These are phyloP conservation scores for Picus viridis DNA, from an alignment of 2,797 vertebrate genomes.

Conservation along the genomic window DNA sequence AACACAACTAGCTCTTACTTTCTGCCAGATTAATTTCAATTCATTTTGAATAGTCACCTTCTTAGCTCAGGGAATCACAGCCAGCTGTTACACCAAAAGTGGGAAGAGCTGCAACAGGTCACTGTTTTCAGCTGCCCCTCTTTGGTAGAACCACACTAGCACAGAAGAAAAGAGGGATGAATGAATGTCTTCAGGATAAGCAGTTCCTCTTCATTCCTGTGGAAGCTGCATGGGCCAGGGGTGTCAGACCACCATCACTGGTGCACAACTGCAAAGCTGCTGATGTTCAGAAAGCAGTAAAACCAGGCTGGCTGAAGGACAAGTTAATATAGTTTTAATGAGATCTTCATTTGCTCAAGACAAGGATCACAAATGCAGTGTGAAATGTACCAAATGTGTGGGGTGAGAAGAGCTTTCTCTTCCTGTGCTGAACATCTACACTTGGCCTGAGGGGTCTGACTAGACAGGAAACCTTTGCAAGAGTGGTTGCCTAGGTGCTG, in stretches of 20 bases:
- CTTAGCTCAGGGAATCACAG: not conserved
- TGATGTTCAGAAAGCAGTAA: slow-evolving; percentile 54
- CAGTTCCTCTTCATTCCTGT: slow-evolving; percentile 26
- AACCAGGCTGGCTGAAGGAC: slow-evolving; percentile 32
- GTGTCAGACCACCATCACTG: slow-evolving; percentile 37
- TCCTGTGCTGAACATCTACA: slow-evolving; percentile 45
- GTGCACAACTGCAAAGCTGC: slow-evolving; percentile 49
- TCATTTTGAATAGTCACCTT: not conserved
- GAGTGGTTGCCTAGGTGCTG: not conserved
- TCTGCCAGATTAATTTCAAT: not conserved
- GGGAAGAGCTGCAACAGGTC: not conserved
- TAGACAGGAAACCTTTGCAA: slow-evolving; percentile 36
- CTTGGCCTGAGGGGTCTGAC: slow-evolving; percentile 10
- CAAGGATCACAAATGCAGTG: slow-evolving; percentile 38
- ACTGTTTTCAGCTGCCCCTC: not conserved
- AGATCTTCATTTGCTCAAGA: slow-evolving; percentile 46
- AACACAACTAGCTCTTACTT: not conserved
- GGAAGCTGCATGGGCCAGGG: slow-evolving; percentile 20
- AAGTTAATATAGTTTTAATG: slow-evolving; percentile 62
- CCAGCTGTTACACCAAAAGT: not conserved
- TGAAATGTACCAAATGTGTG: slow-evolving; percentile 49
- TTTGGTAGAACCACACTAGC: not conserved
- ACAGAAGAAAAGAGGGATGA: not conserved
- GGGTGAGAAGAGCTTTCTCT: slow-evolving; percentile 53
- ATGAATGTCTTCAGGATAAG: slow-evolving; percentile 16